Evolutionary conservation across 1,140 invertebrate genomes (phyloP).

Genomic region (Psix sp.): DNA sequence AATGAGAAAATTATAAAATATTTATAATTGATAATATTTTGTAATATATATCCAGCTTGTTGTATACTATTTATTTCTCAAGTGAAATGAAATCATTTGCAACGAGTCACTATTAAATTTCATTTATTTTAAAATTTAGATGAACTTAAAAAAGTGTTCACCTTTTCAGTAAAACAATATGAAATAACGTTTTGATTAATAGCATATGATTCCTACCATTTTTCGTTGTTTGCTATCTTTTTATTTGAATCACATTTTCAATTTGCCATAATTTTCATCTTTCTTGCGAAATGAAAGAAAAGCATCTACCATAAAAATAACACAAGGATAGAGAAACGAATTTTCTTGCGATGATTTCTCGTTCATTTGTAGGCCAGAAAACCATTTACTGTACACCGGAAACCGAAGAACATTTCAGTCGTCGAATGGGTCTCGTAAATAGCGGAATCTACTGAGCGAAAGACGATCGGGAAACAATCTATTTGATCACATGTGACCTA

Average conservation of each 20-base stretch:
- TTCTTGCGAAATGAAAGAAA: conserved; percentile 39
- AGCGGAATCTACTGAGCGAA: conserved; percentile 39
- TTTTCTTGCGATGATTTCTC: conserved; percentile 42
- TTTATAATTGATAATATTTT: too few species aligned
- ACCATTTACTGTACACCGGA: conserved; percentile 33
- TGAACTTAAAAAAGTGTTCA: too few species aligned
- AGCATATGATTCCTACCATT: conserved; percentile 30
- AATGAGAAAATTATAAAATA: too few species aligned
- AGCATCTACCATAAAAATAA: conserved; percentile 52
- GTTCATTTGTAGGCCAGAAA: conserved; percentile 47
- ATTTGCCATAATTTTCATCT: conserved; percentile 44
- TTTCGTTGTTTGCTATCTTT: conserved; percentile 32
- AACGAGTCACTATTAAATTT: too few species aligned
- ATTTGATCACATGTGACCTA: conserved; percentile 27
- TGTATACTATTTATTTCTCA: too few species aligned
- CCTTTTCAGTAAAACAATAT: conserved; percentile 47
- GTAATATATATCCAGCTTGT: too few species aligned
- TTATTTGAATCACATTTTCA: conserved; percentile 44
- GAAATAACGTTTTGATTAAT: conserved; percentile 17
- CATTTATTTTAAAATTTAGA: too few species aligned
- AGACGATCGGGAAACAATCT: conserved; percentile 59
- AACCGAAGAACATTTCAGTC: conserved; percentile 46
- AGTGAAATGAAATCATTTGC: too few species aligned
- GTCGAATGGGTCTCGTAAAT: conserved; percentile 54
- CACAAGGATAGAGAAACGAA: conserved; percentile 26